Conservation (phyloP, 2,797 vertebrate genomes). For the Lindbergichthys nudifrons region DNA sequence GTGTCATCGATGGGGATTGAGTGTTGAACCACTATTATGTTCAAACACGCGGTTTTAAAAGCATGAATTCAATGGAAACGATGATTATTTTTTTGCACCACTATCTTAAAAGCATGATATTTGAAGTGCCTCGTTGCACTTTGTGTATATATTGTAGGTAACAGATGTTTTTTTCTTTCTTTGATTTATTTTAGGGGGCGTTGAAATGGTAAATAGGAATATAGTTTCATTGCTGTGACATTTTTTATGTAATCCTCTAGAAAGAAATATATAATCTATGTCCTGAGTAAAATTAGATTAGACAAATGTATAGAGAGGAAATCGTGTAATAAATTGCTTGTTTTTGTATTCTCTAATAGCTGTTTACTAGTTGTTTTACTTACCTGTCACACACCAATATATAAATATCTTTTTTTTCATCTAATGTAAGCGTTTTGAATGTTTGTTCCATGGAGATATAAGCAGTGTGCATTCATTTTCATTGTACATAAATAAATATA, state of each 20-base stretch:
- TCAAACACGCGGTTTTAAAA: constrained; percentile 82
- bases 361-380: constrained; percentile 83
- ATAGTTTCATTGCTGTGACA: constrained; percentile 84
- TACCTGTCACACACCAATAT: constrained; percentile 83
- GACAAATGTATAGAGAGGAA: constrained; percentile 77
- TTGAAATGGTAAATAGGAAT: constrained; percentile 87
- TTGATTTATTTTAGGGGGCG: constrained; percentile 51
- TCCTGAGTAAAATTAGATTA: constrained; percentile 81
- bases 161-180: constrained; percentile 79
- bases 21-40: constrained; percentile 80
- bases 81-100: constrained; percentile 83
- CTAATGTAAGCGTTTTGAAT: constrained; percentile 87
- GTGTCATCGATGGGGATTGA: constrained; percentile 79
- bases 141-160: constrained; percentile 94
- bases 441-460: constrained; percentile 84
- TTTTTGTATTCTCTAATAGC: constrained; percentile 82
- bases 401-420: constrained; percentile 83
- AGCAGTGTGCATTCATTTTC: constrained; percentile 83
- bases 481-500: constrained; percentile 87
- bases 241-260: constrained; percentile 85
- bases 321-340: constrained; percentile 79
- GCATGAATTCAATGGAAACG: constrained; percentile 84
- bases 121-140: constrained; percentile 94
- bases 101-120: constrained; percentile 91
- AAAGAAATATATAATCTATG: constrained; percentile 72